A percentile compares a stretch with the other conserved stretches of the same genome.
These are phyloP conservation scores for Choristoneura rosaceana DNA, from an alignment of 2,888 invertebrate species.

Conservation along the genomic window DNA sequence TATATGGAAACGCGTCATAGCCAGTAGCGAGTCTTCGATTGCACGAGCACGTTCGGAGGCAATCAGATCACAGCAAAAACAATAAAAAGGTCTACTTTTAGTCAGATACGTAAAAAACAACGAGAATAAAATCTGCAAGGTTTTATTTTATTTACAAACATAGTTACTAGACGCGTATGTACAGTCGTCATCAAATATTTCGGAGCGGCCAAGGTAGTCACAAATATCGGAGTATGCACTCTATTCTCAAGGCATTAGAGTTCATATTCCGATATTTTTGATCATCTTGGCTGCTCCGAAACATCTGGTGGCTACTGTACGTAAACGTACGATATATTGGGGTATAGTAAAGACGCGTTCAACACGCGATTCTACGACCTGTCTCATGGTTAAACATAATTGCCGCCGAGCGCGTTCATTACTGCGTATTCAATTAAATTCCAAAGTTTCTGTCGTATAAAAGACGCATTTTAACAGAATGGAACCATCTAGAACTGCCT, in stretches of 20 bases:
- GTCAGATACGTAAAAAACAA: background rate
- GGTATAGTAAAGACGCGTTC: background rate
- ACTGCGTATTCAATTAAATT: background rate
- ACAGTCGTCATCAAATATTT: no score
- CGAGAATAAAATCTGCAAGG: background rate
- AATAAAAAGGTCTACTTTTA: background rate
- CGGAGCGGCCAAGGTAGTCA: no score
- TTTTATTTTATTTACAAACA: background rate
- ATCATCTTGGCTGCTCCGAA: no score
- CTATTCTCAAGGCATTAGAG: no score
- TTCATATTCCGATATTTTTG: no score
- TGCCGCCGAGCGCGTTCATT: background rate
- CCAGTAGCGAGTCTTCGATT: conserved; percentile 34
- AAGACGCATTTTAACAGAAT: background rate
- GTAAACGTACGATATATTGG: no score
- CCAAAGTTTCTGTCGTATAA: background rate
- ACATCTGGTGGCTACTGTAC: no score
- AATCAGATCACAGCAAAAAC: background rate
- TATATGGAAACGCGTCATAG: conserved; percentile 36
- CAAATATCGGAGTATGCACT: no score
- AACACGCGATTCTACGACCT: background rate
- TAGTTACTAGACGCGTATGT: no score
- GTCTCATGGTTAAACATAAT: background rate
- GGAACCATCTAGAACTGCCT: background rate
- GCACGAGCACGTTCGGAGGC: conserved; percentile 11